These are phyloP conservation scores for Caradrina kadenii DNA, from an alignment of 2,888 invertebrate genomes.

Conservation along the genomic window DNA sequence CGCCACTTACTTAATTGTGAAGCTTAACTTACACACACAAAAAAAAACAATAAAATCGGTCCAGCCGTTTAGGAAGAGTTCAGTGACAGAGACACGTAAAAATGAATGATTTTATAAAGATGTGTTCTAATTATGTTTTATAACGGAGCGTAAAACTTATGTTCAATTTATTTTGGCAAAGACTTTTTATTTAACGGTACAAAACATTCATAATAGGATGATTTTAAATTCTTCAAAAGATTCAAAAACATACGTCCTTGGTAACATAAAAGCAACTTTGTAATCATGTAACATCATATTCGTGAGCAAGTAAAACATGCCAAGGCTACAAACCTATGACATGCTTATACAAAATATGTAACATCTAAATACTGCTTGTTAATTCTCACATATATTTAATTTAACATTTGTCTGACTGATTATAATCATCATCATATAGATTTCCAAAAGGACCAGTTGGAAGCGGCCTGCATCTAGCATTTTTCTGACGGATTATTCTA, in stretches of 20 bases:
- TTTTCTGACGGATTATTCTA: neutral
- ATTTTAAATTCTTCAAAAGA: constrained; percentile 8
- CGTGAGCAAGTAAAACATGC: constrained; percentile 28
- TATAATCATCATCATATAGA: neutral
- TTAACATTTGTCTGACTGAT: constrained; percentile 14
- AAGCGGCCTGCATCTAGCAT: too few species aligned
- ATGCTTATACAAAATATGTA: constrained; percentile 19
- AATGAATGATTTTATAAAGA: too few species aligned
- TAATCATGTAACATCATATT: constrained; percentile 31
- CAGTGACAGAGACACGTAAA: too few species aligned
- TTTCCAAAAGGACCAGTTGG: too few species aligned
- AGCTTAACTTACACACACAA: too few species aligned
- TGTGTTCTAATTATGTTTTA: too few species aligned
- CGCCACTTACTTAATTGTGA: too few species aligned
- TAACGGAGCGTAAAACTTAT: too few species aligned
- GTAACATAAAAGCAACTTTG: constrained; percentile 7
- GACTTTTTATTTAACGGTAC: neutral
- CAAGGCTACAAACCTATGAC: constrained; percentile 42
- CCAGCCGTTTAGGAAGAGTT: too few species aligned
- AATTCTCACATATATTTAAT: constrained; percentile 15
- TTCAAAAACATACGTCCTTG: constrained; percentile 14
- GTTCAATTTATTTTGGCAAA: neutral
- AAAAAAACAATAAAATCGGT: too few species aligned
- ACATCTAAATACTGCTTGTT: constrained; percentile 4
- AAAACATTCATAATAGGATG: constrained; percentile 1